Conservation (phyloP, 1,140 invertebrate species). For the Sipha flava region DNA sequence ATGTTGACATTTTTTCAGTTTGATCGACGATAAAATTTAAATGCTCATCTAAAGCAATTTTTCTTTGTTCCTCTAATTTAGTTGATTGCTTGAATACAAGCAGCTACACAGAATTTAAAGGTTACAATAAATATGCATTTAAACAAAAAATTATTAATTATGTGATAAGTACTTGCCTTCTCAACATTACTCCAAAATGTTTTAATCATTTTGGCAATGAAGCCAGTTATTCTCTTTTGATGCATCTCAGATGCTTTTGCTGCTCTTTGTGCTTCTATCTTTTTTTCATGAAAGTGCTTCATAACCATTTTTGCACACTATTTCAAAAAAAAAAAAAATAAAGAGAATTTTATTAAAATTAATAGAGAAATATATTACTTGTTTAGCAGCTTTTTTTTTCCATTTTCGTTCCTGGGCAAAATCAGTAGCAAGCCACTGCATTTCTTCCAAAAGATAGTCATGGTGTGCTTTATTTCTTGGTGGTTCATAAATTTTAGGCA, state of each 20-base stretch:
- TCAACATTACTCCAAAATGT: slow-evolving; percentile 95
- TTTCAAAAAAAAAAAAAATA: slow-evolving; percentile 21
- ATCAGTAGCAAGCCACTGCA: slow-evolving; percentile 95
- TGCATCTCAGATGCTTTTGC: slow-evolving; percentile 86
- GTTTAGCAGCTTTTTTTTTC: slow-evolving; percentile 92
- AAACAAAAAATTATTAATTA: too few relatives aligned
- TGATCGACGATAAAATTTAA: slow-evolving; percentile 97
- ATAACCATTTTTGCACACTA: slow-evolving; percentile 79
- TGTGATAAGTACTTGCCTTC: slow-evolving; percentile 55
- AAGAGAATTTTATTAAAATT: background rate
- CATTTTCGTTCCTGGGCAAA: slow-evolving; percentile 95
- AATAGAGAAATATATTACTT: slow-evolving; percentile 48
- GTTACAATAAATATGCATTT: background rate
- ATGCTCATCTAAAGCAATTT: slow-evolving; percentile 92
- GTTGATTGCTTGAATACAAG: slow-evolving; percentile 92
- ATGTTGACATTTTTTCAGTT: slow-evolving; percentile 93
- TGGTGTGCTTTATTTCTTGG: slow-evolving; percentile 87
- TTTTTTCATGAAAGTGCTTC: slow-evolving; percentile 93
- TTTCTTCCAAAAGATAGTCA: slow-evolving; percentile 97
- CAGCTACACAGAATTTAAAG: slow-evolving; percentile 51
- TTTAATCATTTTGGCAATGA: slow-evolving; percentile 86
- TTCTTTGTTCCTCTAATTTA: slow-evolving; percentile 85
- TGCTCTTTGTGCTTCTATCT: slow-evolving; percentile 74
- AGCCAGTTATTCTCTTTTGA: slow-evolving; percentile 75
- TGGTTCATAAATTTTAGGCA: slow-evolving; percentile 89